These are phyloP conservation scores for Morbakka virulenta DNA, from an alignment of 30 jellyfish, hydroid and myxozoan genomes.

Conservation along the genomic window DNA sequence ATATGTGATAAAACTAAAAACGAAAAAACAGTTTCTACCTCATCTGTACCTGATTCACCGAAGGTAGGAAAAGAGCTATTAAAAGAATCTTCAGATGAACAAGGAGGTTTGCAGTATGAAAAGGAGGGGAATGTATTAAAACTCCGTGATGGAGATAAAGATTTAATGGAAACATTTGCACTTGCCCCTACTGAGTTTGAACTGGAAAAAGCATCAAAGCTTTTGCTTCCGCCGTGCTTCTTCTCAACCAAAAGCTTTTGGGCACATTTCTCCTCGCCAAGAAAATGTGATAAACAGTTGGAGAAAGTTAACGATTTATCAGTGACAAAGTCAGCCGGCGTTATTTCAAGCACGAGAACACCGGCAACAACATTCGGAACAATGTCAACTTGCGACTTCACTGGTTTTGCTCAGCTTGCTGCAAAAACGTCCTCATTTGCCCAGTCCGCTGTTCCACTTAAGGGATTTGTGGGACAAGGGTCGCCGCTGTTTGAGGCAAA, in stretches of 20 bases:
- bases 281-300: background rate
- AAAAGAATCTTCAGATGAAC: background rate
- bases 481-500: slow-evolving; percentile 21
- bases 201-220: slow-evolving; percentile 64
- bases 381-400: background rate
- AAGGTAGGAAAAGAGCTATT: background rate
- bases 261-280: background rate
- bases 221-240: slow-evolving; percentile 81
- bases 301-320: background rate
- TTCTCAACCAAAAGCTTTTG: background rate
- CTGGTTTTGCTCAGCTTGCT: background rate
- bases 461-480: slow-evolving; percentile 48
- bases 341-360: background rate
- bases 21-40: background rate
- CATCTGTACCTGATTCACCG: background rate
- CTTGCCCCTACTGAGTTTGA: slow-evolving; percentile 29
- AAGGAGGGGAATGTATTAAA: background rate
- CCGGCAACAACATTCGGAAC: background rate
- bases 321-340: background rate
- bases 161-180: slow-evolving; percentile 15
- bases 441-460: background rate
- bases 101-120: too few relatives aligned
- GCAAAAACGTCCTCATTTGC: background rate
- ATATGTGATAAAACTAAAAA: background rate
- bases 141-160: background rate